A percentile compares a stretch with the other conserved stretches of the same genome.
Conservation (phyloP, 2,113 vertebrate species). For the Corvus cornix region DNA sequence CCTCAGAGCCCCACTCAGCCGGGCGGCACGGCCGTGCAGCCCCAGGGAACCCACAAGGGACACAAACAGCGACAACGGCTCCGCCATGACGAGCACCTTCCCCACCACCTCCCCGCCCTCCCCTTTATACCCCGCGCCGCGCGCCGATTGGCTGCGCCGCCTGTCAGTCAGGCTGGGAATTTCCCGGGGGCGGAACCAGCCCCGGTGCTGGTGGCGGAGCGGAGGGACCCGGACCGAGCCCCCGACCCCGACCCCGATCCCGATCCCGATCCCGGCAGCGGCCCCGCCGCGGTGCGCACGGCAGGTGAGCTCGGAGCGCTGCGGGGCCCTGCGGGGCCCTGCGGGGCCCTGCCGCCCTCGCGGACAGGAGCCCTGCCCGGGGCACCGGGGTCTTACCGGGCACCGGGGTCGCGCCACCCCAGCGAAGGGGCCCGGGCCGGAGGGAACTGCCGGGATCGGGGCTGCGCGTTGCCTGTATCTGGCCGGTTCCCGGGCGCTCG, state of each 20-base stretch:
- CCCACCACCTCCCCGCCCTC: fast-evolving
- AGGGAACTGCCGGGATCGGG: not conserved
- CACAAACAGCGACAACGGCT: fast-evolving
- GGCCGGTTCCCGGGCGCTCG: not conserved
- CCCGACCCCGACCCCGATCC: not conserved
- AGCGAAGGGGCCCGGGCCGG: not conserved
- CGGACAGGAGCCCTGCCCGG: not conserved
- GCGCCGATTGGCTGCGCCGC: not conserved
- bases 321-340: not conserved
- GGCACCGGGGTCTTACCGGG: not conserved
- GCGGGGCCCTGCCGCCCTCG: not conserved
- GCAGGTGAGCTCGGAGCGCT: not conserved
- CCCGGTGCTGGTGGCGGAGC: not conserved
- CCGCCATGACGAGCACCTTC: fast-evolving
- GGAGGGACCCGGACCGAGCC: not conserved
- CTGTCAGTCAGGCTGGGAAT: conserved; percentile 48
- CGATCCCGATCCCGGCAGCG: not conserved
- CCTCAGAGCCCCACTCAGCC: fast-evolving
- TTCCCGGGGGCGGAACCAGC: conserved; percentile 3
- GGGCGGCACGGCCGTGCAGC: fast-evolving
- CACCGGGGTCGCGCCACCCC: not conserved
- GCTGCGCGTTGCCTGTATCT: not conserved
- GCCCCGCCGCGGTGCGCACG: not conserved
- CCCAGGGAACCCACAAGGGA: fast-evolving
- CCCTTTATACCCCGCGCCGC: fast-evolving